Conservation (phyloP, 2,888 invertebrate species). For the Papilio gigon region DNA sequence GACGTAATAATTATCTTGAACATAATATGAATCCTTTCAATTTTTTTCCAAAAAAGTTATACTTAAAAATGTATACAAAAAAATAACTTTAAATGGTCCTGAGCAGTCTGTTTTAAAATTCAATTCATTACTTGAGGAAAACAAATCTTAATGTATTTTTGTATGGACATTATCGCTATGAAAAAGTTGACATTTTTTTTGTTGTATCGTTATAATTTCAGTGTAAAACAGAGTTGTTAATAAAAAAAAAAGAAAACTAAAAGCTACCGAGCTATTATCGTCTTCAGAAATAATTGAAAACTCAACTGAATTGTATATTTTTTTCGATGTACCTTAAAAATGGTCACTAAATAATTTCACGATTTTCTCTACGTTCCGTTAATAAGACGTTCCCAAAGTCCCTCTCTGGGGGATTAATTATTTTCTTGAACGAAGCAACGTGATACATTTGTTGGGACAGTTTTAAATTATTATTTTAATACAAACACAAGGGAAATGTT, state of each 20-base stretch:
- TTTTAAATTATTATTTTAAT: constrained; percentile 33
- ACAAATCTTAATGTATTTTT: too few species aligned
- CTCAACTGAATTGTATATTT: neutral
- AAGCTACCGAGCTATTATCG: neutral
- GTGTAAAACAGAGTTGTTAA: neutral
- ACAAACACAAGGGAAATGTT: constrained; percentile 8
- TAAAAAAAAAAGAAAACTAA: too few species aligned
- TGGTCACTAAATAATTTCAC: neutral
- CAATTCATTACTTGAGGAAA: too few species aligned
- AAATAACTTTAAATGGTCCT: too few species aligned
- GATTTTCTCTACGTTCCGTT: constrained; percentile 11
- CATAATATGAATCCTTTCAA: too few species aligned
- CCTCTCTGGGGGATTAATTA: constrained; percentile 27
- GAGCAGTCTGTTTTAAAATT: too few species aligned
- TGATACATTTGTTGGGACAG: constrained; percentile 27
- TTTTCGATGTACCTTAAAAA: constrained; percentile 8
- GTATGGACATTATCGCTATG: too few species aligned
- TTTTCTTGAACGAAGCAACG: constrained; percentile 20
- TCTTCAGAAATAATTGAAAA: neutral
- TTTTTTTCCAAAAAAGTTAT: too few species aligned
- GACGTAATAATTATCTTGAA: neutral
- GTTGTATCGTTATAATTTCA: neutral
- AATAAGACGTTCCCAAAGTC: constrained; percentile 17
- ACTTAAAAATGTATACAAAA: too few species aligned
- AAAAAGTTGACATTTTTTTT: too few species aligned